phyloP scores from a whole-genome alignment of 2,888 invertebrate genomes.

The Zygothrica quintamaculata region DNA sequence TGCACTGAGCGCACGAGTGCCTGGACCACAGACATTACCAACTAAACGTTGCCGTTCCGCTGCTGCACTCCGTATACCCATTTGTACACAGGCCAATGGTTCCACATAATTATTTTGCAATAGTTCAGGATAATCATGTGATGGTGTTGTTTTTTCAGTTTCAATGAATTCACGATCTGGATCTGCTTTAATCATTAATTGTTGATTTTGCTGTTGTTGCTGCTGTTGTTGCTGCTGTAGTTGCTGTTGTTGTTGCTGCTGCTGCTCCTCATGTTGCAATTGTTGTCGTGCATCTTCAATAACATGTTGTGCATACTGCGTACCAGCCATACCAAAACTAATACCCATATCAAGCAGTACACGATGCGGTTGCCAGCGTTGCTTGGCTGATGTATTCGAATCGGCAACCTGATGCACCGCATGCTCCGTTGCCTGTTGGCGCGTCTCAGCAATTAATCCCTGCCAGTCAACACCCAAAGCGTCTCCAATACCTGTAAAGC shows the following conservation, averaged over 20 bases:
- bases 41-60: constrained; percentile 88
- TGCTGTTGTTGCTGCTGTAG: no score
- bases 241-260: constrained; percentile 13
- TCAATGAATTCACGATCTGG: constrained; percentile 7
- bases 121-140: constrained; percentile 83
- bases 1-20: constrained; percentile 91
- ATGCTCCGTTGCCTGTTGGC: constrained; percentile 77
- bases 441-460: constrained; percentile 92
- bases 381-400: constrained; percentile 87
- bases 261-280: constrained; percentile 78
- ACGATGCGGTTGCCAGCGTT: constrained; percentile 92
- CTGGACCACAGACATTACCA: constrained; percentile 90
- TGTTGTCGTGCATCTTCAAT: constrained; percentile 82
- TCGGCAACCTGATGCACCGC: constrained; percentile 76
- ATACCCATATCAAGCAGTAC: constrained; percentile 92
- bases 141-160: constrained; percentile 63
- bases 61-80: constrained; percentile 87
- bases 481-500: constrained; percentile 88
- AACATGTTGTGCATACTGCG: constrained; percentile 86
- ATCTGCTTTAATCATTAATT: constrained; percentile 26
- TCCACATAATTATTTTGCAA: constrained; percentile 81
- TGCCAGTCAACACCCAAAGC: constrained; percentile 98
- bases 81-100: constrained; percentile 86
- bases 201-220: no score
- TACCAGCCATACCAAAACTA: constrained; percentile 91